A percentile compares a stretch with the other conserved stretches of the same genome.
Evolutionary conservation across 2,113 vertebrate genomes (phyloP).

Genomic region (Gambusia affinis): DNA sequence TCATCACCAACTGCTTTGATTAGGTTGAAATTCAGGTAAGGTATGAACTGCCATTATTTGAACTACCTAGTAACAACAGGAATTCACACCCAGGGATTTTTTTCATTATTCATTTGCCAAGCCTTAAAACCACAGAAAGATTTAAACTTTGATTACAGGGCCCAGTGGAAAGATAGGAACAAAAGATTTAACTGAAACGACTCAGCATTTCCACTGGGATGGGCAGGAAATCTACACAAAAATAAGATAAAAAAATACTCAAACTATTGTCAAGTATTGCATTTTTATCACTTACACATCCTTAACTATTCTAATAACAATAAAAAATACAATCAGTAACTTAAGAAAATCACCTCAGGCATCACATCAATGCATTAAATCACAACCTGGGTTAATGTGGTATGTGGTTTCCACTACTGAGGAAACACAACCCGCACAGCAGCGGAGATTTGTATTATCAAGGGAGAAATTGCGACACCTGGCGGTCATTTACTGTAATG

Average conservation of each 20-base stretch:
- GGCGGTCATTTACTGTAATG: too few relatives aligned
- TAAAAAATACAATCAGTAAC: neutral
- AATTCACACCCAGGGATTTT: neutral
- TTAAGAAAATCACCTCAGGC: neutral
- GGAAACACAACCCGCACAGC: neutral
- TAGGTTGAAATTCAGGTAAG: neutral
- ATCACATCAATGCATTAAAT: neutral
- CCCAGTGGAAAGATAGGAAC: neutral
- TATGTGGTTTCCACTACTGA: slow-evolving; percentile 1
- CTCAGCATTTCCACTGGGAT: neutral
- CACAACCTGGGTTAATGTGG: slow-evolving; percentile 16
- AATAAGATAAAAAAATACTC: neutral
- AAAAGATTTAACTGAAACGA: slow-evolving; percentile 7
- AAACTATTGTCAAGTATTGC: neutral
- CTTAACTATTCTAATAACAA: neutral
- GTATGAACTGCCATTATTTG: neutral
- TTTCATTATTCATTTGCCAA: neutral
- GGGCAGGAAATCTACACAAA: neutral
- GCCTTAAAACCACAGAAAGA: neutral
- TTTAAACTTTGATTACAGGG: neutral
- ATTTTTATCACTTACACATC: neutral
- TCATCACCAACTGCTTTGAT: neutral
- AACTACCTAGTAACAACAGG: neutral
- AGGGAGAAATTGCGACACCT: neutral
- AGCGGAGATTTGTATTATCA: neutral